Percentiles rank a stretch among this genome's conserved stretches.
phyloP scores from a whole-genome alignment of 2,888 invertebrate species.

The Hetaerina titia region DNA sequence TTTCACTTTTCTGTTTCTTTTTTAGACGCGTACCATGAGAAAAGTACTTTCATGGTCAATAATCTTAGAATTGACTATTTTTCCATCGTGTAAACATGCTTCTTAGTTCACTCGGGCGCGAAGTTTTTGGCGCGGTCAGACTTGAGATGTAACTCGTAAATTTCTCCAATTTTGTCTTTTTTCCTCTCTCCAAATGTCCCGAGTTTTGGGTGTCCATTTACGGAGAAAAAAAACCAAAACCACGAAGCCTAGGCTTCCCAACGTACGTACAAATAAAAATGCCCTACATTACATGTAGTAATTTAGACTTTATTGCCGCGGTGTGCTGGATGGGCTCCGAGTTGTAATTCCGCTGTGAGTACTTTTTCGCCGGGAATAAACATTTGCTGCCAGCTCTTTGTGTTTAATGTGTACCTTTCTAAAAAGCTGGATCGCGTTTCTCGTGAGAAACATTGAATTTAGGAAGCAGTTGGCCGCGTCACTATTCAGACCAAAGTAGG shows the following conservation, averaged over 20 bases:
- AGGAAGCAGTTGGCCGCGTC: not conserved
- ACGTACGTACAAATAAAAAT: not conserved
- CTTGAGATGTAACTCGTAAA: not conserved
- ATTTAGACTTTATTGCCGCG: not conserved
- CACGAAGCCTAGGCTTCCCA: not conserved
- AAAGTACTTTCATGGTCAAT: not conserved
- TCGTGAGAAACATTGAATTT: slow-evolving; percentile 13
- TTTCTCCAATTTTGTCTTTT: not conserved
- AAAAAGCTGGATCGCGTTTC: not conserved
- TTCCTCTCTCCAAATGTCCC: not conserved
- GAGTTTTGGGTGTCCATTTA: not conserved
- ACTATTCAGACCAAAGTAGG: not conserved
- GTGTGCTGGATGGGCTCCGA: not conserved
- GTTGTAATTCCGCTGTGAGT: not conserved
- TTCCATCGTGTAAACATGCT: not conserved
- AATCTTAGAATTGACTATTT: not conserved
- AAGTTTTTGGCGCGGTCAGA: not conserved
- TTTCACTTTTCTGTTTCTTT: too few relatives aligned
- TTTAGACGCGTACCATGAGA: too few relatives aligned
- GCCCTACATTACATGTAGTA: not conserved
- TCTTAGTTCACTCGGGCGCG: not conserved
- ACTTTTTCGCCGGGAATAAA: not conserved
- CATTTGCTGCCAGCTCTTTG: not conserved
- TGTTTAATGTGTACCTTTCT: not conserved
- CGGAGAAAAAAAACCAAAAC: not conserved